Base-by-base conservation (phyloP, 2,888 invertebrate genomes). In the Dolichomitus sp. region DNA sequence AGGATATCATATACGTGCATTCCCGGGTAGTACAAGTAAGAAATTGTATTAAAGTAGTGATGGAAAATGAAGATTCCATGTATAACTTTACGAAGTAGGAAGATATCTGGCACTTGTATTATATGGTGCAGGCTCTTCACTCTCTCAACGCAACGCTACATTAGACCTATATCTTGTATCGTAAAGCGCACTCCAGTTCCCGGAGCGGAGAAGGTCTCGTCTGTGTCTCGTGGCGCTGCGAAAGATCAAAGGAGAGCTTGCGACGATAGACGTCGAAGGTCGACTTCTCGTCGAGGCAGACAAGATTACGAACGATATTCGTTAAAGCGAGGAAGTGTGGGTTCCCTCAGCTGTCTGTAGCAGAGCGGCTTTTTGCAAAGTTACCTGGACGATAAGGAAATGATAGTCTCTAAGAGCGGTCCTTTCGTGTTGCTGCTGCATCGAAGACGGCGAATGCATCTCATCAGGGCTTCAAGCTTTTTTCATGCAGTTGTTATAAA, bases 161-260 rank as follows among this genome's bases (percentile, higher is more conserved):
- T 54, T 30, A 4, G 63, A 40, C 30, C 66, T 27, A 50, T 57
- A 54, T 66, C 54, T 54, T 33, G 57, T n/a, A 33, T 19, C 57
- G 48, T 66, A 75, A 75, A 66, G 66, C 75, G 57, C 45, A 66
- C 65, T 57, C 66, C 57, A 45, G 45, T 54, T 37, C 59, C 40
- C 48, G 17, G 19, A 66, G 61, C 14, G 52, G 27, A 70, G 70
- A 37, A 61, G 50, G 12, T 48, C 65, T 40, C 23, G 23, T 23
- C 68, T 19, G 70, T 48, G 59, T 23, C 54, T 79, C 65, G 42
- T 54, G 37, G 48, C 30, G 14, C 50, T 68, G 57, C 48, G 59
- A 70, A 80, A 76, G 65, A 80, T 83, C 80, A 83, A 83, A 83
- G 83, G 40, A 68, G 50, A 66, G 59, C 30, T 68, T 61, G 66